Base-by-base conservation (phyloP, 2,888 invertebrate genomes). In the Nipponacmea schrenckii region DNA sequence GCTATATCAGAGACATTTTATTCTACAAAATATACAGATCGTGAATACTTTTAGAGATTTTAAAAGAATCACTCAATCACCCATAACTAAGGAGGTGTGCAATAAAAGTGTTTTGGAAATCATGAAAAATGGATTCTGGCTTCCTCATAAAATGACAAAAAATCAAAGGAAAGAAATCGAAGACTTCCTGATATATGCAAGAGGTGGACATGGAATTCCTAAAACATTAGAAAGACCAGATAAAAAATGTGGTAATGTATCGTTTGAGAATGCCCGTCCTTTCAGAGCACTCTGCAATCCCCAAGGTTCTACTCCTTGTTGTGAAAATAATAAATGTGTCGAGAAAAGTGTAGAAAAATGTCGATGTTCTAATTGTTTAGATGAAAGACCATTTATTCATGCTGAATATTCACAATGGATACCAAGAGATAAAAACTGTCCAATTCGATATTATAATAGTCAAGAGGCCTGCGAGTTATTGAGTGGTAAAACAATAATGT, bases 331-430 rank as follows among this genome's bases (percentile, higher is more conserved):
- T 56, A 56, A 56, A 56, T 56, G 56, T 56, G 24, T 56, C 20
- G 3, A 15, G 24, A 56, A 56, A 56, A 24, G 20, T 56, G 5
- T 56, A 56, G 20, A 56, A 14, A 14, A 56, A 56, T 56, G 56
- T 56, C 20, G 14, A 24, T 56, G 56, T 56, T 20, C 2, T 14
- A 24, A 56, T 56, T 56, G 56, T 56, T 56, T 56, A 24, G 56
- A 56, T 56, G 24, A 24, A 24, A 20, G 56, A 56, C 56, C n/a
- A 56, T 14, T 20, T 12, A 20, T 24, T 14, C 56, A 56, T 56
- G 56, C 56, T 20, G 56, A 56, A 56, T 56, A 56, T 56, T 56
- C 56, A 10, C 20, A 56, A 24, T 56, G 56, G 56, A 56, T 56
- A 56, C 56, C 56, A 56, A 24, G 10, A 12, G 56, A 56, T 56